Conservation (phyloP, 2,888 invertebrate genomes). For the Prosopocoilus inquinatus region DNA sequence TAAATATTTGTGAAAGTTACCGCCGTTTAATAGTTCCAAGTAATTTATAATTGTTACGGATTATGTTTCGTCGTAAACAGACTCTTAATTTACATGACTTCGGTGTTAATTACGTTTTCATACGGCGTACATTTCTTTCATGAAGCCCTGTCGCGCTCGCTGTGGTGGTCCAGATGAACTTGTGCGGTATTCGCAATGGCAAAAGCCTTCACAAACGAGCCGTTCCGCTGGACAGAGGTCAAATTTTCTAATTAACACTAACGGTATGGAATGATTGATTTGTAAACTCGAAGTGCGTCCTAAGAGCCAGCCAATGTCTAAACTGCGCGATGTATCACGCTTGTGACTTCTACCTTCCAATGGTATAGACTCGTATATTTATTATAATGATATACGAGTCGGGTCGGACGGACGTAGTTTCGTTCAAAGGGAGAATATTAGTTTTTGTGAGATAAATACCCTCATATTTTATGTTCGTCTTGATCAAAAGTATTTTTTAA, state of each 20-base stretch:
- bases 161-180: not conserved
- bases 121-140: not conserved
- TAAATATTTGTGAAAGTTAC: no score
- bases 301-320: not conserved
- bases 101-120: conserved; percentile 1
- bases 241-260: conserved; percentile 49
- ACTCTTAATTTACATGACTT: conserved; percentile 1
- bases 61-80: not conserved
- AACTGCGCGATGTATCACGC: conserved; percentile 7
- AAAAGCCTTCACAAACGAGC: not conserved
- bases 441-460: conserved; percentile 27
- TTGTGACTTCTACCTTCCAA: conserved; percentile 1
- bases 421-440: conserved; percentile 27
- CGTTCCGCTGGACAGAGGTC: conserved; percentile 31
- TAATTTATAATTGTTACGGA: no score
- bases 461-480: conserved; percentile 24
- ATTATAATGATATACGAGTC: conserved; percentile 18
- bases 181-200: not conserved
- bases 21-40: no score
- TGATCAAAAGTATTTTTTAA: conserved; percentile 16
- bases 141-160: not conserved
- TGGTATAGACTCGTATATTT: conserved; percentile 7
- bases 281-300: conserved; percentile 36
- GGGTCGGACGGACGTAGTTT: conserved; percentile 6
- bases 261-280: conserved; percentile 47